A percentile compares a stretch with the other conserved stretches of the same genome.
These are phyloP conservation scores for Folsomia candida DNA, from an alignment of 2,888 invertebrate genomes.

Conservation along the genomic window DNA sequence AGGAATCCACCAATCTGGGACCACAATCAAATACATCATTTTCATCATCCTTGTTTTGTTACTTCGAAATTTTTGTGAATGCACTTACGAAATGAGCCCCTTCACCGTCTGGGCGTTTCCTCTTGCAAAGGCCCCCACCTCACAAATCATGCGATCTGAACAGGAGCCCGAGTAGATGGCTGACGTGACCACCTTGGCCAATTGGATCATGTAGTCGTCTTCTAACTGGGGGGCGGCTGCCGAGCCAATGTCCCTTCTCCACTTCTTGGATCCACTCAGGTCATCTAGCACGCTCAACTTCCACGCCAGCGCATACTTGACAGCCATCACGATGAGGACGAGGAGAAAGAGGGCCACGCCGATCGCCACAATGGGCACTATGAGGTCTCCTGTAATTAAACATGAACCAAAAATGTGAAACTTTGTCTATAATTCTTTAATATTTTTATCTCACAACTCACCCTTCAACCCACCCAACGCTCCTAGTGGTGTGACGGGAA, in stretches of 20 bases:
- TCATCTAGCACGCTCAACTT: slow-evolving; percentile 38
- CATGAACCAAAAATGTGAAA: neutral
- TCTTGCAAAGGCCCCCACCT: slow-evolving; percentile 35
- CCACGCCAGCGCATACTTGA: slow-evolving; percentile 47
- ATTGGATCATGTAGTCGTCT: slow-evolving; percentile 31
- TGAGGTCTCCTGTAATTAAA: slow-evolving; percentile 41
- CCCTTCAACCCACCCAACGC: slow-evolving; percentile 46
- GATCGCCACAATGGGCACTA: slow-evolving; percentile 47
- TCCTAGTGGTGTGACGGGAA: slow-evolving; percentile 48
- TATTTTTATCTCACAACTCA: neutral
- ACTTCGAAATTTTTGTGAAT: slow-evolving; percentile 17
- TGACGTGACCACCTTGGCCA: slow-evolving; percentile 36
- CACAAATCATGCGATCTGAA: slow-evolving; percentile 41
- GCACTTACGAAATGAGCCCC: neutral
- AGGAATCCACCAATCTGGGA: slow-evolving; percentile 27
- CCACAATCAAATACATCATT: no score
- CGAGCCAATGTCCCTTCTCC: slow-evolving; percentile 12
- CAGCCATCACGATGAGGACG: slow-evolving; percentile 46
- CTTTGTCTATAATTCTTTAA: neutral
- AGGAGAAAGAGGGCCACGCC: slow-evolving; percentile 48
- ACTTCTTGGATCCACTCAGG: slow-evolving; percentile 9
- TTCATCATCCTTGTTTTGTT: no score
- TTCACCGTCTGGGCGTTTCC: slow-evolving; percentile 4
- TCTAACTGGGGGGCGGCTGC: slow-evolving; percentile 31
- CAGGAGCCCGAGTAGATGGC: slow-evolving; percentile 44